Percentiles rank a stretch among this genome's conserved stretches.
Evolutionary conservation across 1,140 invertebrate genomes (phyloP).

Genomic region (Dendroctonus valens): DNA sequence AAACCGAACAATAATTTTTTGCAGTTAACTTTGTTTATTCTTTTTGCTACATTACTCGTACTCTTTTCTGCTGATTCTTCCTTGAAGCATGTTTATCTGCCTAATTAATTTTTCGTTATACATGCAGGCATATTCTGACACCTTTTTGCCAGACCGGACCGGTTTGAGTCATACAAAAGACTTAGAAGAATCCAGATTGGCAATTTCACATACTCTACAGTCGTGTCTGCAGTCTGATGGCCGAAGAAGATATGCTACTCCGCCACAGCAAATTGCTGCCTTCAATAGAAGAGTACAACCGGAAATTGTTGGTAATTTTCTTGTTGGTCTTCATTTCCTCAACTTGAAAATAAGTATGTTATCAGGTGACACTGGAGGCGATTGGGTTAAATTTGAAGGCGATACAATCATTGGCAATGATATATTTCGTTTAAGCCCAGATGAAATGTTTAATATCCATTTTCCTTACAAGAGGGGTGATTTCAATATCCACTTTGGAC

Average conservation of each 20-base stretch:
- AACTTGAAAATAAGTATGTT: not conserved
- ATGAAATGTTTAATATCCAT: conserved; percentile 77
- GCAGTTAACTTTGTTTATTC: no score
- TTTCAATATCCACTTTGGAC: conserved; percentile 78
- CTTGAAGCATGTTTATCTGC: not conserved
- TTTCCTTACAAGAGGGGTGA: conserved; percentile 87
- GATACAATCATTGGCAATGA: conserved; percentile 68
- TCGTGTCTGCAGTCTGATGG: conserved; percentile 82
- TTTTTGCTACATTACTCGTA: no score
- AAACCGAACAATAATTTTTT: no score
- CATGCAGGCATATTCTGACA: conserved; percentile 62
- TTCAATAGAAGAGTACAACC: conserved; percentile 76
- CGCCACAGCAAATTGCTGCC: conserved; percentile 82
- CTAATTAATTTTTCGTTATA: conserved; percentile 3
- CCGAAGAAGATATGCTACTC: conserved; percentile 69
- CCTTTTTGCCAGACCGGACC: conserved; percentile 64
- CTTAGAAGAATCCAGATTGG: conserved; percentile 78
- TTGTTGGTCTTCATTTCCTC: not conserved
- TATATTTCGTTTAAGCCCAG: conserved; percentile 71
- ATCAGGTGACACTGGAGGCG: conserved; percentile 51
- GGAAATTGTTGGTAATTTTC: conserved; percentile 54
- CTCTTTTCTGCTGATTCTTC: not conserved
- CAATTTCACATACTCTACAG: conserved; percentile 80
- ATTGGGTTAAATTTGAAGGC: conserved; percentile 62
- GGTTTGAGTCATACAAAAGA: conserved; percentile 66